These are phyloP conservation scores for Diprion similis DNA, from an alignment of 1,140 invertebrate genomes.

Conservation along the genomic window DNA sequence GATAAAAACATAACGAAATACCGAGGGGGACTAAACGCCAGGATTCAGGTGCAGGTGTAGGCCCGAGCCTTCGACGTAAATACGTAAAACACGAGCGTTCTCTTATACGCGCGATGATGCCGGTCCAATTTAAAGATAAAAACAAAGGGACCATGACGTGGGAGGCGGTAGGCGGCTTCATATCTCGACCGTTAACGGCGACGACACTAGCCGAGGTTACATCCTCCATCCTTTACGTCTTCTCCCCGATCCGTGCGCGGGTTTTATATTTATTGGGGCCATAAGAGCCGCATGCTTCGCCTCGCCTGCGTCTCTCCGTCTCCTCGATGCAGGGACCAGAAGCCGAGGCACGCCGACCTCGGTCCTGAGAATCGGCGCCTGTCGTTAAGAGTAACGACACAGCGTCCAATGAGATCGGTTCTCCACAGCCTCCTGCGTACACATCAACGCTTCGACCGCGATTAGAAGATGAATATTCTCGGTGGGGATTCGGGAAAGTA, in stretches of 20 bases:
- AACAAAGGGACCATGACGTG: background rate
- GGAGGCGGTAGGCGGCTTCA: background rate
- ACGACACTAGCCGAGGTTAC: conserved; percentile 15
- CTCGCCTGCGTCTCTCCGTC: background rate
- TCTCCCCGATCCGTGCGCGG: conserved; percentile 24
- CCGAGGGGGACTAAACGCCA: too few relatives aligned
- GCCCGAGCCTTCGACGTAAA: conserved; percentile 13
- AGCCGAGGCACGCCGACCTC: conserved; percentile 28
- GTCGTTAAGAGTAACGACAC: conserved; percentile 54
- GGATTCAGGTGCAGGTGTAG: too few relatives aligned
- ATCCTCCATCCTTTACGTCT: background rate
- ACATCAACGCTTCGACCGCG: too few relatives aligned
- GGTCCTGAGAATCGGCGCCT: conserved; percentile 49
- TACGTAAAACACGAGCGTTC: background rate
- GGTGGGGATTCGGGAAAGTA: too few relatives aligned
- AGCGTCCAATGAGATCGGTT: conserved; percentile 20
- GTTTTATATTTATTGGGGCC: conserved; percentile 50
- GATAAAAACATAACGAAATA: too few relatives aligned
- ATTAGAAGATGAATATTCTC: too few relatives aligned
- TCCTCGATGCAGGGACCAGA: background rate
- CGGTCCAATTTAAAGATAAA: background rate
- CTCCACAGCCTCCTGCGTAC: background rate
- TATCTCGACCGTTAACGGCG: conserved; percentile 12
- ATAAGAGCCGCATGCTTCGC: conserved; percentile 36
- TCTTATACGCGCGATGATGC: background rate